Percentiles rank a stretch among this genome's conserved stretches.
phyloP scores from a whole-genome alignment of 2,797 vertebrate species.

The Peromyscus eremicus region DNA sequence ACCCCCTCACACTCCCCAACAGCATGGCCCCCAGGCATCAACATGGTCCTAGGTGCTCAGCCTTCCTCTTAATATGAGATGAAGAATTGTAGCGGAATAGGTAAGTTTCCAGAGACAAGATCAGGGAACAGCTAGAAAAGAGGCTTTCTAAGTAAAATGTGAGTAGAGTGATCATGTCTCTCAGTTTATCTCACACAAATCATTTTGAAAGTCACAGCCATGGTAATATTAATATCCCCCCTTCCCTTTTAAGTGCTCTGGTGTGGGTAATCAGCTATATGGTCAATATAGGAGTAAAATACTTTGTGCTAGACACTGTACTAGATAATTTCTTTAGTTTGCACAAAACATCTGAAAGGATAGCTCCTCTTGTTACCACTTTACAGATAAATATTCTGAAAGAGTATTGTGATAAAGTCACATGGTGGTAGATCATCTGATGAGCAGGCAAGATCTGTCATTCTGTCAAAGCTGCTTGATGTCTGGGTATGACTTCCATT shows the following conservation, averaged over 20 bases:
- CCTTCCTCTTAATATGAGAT: background rate
- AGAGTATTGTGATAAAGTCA: background rate
- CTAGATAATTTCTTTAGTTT: background rate
- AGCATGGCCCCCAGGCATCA: background rate
- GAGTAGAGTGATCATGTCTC: background rate
- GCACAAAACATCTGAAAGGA: background rate
- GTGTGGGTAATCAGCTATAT: background rate
- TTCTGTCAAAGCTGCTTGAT: background rate
- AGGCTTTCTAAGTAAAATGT: background rate
- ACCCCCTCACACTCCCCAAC: too few species aligned
- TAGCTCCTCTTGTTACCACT: background rate
- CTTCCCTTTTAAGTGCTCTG: background rate
- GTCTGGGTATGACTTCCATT: background rate
- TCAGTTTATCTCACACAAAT: background rate
- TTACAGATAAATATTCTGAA: slow-evolving; percentile 7
- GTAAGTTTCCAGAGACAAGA: background rate
- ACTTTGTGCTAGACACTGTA: background rate
- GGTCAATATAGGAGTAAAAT: background rate
- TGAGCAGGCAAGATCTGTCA: background rate
- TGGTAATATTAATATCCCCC: background rate
- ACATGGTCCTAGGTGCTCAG: background rate
- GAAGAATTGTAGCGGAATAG: background rate
- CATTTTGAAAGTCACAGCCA: background rate
- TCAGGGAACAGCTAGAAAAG: background rate
- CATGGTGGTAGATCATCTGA: background rate